A percentile compares a stretch with the other conserved stretches of the same genome.
phyloP scores from a whole-genome alignment of 1,140 invertebrate species.

The Saxidomus purpurata region DNA sequence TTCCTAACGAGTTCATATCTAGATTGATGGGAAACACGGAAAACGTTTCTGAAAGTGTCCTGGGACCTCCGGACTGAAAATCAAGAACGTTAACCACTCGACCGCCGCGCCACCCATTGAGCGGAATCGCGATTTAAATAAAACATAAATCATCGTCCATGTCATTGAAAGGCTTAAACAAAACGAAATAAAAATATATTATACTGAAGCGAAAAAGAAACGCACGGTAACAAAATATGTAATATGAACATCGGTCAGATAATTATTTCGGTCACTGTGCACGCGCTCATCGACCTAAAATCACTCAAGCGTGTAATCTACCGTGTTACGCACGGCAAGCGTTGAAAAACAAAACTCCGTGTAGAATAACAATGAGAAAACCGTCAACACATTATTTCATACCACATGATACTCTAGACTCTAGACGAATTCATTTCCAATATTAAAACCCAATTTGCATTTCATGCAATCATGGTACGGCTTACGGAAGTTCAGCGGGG shows the following conservation, averaged over 20 bases:
- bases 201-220: constrained; percentile 4
- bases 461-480: not conserved
- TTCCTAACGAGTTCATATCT: too few species aligned
- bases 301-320: not conserved
- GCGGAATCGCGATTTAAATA: too few species aligned
- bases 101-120: too few species aligned
- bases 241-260: constrained; percentile 21
- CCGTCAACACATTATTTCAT: not conserved
- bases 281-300: not conserved
- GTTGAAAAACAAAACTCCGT: constrained; percentile 3
- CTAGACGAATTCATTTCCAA: not conserved
- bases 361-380: not conserved
- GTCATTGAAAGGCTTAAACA: too few species aligned
- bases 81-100: too few species aligned
- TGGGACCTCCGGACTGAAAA: too few species aligned
- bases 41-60: too few species aligned
- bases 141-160: too few species aligned
- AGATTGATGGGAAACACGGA: too few species aligned
- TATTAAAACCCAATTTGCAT: not conserved
- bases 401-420: constrained; percentile 1
- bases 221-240: not conserved
- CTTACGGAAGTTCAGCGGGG: constrained; percentile 11
- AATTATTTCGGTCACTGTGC: not conserved
- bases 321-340: not conserved
- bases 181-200: not conserved